A percentile compares a stretch with the other conserved stretches of the same genome.
Evolutionary conservation across 1,140 invertebrate species (phyloP).

Genomic region (Caenorhabditis latens): DNA sequence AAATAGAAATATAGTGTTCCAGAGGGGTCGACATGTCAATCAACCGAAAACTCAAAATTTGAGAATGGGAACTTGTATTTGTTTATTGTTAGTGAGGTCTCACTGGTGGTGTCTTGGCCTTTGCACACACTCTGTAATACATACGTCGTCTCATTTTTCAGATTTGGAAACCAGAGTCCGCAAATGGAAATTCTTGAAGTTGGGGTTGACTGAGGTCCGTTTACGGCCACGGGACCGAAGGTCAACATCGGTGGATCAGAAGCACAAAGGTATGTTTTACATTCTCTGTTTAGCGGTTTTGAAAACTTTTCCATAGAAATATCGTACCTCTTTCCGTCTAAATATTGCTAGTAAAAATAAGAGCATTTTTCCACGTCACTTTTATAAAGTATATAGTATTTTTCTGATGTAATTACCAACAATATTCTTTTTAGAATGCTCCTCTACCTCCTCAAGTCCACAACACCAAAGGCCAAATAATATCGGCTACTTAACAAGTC

Average conservation of each 20-base stretch:
- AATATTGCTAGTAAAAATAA: not conserved
- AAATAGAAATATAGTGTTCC: not conserved
- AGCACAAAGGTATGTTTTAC: conserved; percentile 48
- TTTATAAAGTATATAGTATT: too few species aligned
- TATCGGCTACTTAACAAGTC: conserved; percentile 56
- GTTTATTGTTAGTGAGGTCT: not conserved
- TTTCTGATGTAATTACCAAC: too few species aligned
- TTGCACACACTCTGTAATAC: not conserved
- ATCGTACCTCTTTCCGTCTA: too few species aligned
- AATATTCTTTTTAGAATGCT: conserved; percentile 34
- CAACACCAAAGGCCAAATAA: conserved; percentile 33
- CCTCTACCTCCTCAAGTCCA: conserved; percentile 56
- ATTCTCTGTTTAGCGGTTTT: too few species aligned
- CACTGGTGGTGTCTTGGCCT: not conserved
- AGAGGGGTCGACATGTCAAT: not conserved
- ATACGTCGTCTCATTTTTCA: not conserved
- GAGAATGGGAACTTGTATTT: not conserved
- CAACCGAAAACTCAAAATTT: not conserved
- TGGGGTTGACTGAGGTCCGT: conserved; percentile 43
- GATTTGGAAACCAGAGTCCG: conserved; percentile 40
- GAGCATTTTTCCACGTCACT: not conserved
- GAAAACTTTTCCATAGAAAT: too few species aligned
- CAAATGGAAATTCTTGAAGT: conserved; percentile 56
- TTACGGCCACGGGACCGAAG: conserved; percentile 13
- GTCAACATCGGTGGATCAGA: conserved; percentile 47